Evolutionary conservation across 1,140 invertebrate species (phyloP).

Genomic region (Scaptomyza montana): DNA sequence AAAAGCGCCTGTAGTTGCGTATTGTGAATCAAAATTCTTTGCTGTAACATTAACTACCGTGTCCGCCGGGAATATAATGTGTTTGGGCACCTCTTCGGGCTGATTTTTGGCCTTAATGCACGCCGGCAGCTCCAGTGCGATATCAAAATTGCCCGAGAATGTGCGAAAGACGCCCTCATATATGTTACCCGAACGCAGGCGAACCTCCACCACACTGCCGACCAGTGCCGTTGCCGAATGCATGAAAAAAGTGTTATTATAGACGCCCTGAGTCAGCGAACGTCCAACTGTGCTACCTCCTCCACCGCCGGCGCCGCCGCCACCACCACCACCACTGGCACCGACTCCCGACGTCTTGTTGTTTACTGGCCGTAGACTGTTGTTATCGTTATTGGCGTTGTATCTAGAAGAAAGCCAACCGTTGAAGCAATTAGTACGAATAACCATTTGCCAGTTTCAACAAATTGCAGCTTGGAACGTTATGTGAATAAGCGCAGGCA

Average conservation of each 20-base stretch:
- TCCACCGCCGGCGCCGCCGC: slow-evolving; percentile 7
- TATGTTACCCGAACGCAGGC: slow-evolving; percentile 91
- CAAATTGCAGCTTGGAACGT: neutral
- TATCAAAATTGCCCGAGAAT: slow-evolving; percentile 92
- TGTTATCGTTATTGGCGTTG: slow-evolving; percentile 75
- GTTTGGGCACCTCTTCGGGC: slow-evolving; percentile 86
- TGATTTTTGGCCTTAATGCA: slow-evolving; percentile 88
- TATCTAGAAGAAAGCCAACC: slow-evolving; percentile 47
- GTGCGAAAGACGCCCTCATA: slow-evolving; percentile 95
- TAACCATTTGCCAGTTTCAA: neutral
- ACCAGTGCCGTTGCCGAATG: slow-evolving; percentile 92
- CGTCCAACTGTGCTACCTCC: slow-evolving; percentile 73
- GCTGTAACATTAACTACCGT: slow-evolving; percentile 92
- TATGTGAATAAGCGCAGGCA: slow-evolving; percentile 5
- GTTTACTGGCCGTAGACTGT: slow-evolving; percentile 63
- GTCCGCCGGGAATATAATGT: slow-evolving; percentile 92
- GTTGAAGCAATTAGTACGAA: slow-evolving; percentile 25
- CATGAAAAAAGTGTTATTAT: slow-evolving; percentile 94
- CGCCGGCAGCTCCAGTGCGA: slow-evolving; percentile 93
- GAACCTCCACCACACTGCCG: slow-evolving; percentile 91
- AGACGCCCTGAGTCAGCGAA: slow-evolving; percentile 90
- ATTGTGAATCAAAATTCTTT: slow-evolving; percentile 93
- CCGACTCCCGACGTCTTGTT: slow-evolving; percentile 48
- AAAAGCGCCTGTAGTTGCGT: slow-evolving; percentile 92
- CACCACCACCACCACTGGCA: neutral